Evolutionary conservation across 1,140 invertebrate species (phyloP), one percentile per base, ranked within the genome.

Genomic region (Apis laboriosa): DNA sequence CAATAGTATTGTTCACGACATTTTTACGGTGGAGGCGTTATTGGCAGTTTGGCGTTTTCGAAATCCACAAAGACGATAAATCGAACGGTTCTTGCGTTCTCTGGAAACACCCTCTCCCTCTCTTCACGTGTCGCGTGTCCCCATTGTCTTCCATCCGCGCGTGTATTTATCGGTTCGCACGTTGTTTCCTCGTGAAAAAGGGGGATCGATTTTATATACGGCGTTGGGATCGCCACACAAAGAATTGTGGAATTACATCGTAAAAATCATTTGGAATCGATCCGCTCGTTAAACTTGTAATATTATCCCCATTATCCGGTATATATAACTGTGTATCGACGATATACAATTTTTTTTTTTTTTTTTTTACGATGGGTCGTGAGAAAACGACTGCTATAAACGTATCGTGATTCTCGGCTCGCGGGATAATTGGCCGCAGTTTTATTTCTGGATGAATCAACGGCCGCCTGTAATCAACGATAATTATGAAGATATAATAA

Each of bases 21-120:
- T 80, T 80, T 80, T 80, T 80, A 80, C 71, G 60, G 72, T 28
- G 28, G 9, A 28, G 11, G 70, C 34, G 78, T 74, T 80, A 80
- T 80, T 75, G 78, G 53, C 60, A 63, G 49, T 55, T 8, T 24
- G 49, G 49, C 61, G 71, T 53, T 74, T 67, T 63, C 61, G n/a
- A 80, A 74, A 74, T 80, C 72, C 61, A 80, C 49, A 80, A 80
- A 80, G 77, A 80, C 49, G 67, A 80, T 80, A 80, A 80, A 80
- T 80, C 60, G 71, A 66, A 61, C n/a, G 13, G 34, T 11, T 56
- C 7, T 17, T 71, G 49, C 71, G 34, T 61, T 43, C 77, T 79
- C 77, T 49, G 67, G 49, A 53, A 79, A 34, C 34, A 43, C 5
- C 34, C 34, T 43, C 34, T 7, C 34, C 34, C 34, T 17, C 11